A percentile compares a stretch with the other conserved stretches of the same genome.
Conservation (phyloP, 2,113 vertebrate genomes). For the Mormyrus lacerda region DNA sequence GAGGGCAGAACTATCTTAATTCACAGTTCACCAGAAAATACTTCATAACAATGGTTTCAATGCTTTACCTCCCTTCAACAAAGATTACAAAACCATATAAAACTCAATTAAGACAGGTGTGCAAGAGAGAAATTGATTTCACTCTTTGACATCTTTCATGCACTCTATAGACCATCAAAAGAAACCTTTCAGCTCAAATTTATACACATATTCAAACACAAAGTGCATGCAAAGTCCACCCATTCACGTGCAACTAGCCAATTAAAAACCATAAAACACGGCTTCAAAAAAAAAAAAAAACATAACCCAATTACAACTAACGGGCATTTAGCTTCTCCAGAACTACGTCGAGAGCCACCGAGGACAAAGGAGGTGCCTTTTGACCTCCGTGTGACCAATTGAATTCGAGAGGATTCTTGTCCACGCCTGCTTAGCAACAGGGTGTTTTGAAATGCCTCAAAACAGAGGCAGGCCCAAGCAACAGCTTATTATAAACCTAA, state of each 20-base stretch:
- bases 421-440: constrained; percentile 39
- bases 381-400: constrained; percentile 38
- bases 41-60: neutral
- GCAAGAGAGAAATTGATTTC: neutral
- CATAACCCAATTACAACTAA: constrained; percentile 30
- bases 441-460: constrained; percentile 32
- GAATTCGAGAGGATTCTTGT: constrained; percentile 36
- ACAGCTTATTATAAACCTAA: constrained; percentile 36
- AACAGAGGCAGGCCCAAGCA: constrained; percentile 25
- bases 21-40: neutral
- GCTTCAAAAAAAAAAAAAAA: neutral
- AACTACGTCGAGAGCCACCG: constrained; percentile 22
- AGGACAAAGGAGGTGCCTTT: constrained; percentile 33
- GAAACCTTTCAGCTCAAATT: neutral
- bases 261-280: neutral
- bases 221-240: neutral
- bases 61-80: neutral
- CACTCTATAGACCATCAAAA: neutral
- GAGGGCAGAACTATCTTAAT: neutral
- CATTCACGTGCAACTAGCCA: neutral
- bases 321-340: constrained; percentile 19
- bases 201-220: neutral
- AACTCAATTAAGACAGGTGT: neutral
- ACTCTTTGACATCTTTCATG: neutral
- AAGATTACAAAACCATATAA: neutral